These are phyloP conservation scores for Heliconius nattereri DNA, from an alignment of 1,140 invertebrate species.

Conservation along the genomic window DNA sequence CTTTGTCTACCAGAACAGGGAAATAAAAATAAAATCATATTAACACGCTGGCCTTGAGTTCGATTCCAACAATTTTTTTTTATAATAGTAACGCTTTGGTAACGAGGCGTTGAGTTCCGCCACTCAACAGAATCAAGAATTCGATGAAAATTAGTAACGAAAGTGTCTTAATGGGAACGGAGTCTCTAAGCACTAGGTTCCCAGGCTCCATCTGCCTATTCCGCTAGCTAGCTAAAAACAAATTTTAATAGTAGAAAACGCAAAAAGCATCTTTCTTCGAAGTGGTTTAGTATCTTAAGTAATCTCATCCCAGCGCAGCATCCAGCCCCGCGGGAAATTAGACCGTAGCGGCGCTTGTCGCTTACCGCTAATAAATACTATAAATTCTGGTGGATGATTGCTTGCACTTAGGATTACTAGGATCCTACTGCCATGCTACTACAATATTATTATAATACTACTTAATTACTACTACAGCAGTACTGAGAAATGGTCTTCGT, in stretches of 20 bases:
- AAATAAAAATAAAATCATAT: too few species aligned
- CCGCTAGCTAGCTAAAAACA: too few species aligned
- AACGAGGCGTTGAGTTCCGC: too few species aligned
- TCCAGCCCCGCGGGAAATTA: constrained; percentile 25
- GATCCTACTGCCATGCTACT: neutral
- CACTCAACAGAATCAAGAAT: too few species aligned
- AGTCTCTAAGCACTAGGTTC: neutral
- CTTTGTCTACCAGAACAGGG: too few species aligned
- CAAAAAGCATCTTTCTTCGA: neutral
- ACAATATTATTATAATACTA: neutral
- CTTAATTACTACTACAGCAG: neutral
- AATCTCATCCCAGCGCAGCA: neutral
- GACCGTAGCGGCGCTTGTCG: neutral
- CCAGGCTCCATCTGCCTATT: too few species aligned
- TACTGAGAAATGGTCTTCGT: neutral
- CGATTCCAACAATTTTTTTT: too few species aligned
- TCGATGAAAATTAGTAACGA: too few species aligned
- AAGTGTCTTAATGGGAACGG: too few species aligned
- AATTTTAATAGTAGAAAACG: neutral
- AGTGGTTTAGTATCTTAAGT: neutral
- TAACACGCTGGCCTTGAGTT: too few species aligned
- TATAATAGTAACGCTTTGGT: too few species aligned
- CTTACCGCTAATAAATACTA: constrained; percentile 24
- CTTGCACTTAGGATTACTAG: constrained; percentile 4
- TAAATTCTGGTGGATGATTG: constrained; percentile 24